Evolutionary conservation across 2,888 invertebrate genomes (phyloP), one percentile per base, ranked within the genome.

Genomic region (Tribolium freemani): DNA sequence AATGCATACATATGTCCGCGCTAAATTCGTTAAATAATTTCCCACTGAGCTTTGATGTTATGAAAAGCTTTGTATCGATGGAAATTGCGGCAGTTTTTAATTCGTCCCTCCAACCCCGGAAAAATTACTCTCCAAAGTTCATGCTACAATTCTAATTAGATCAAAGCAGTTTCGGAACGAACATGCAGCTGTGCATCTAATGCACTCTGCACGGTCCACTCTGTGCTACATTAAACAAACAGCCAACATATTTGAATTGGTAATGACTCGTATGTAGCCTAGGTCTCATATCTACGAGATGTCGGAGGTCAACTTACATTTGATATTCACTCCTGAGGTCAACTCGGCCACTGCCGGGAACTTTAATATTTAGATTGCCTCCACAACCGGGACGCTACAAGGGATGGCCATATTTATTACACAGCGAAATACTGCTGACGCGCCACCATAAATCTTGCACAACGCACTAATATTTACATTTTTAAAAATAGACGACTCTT

Each of bases 1-100:
- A 82, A 83, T 81, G 81, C 79, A 80, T 77, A 80, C 79, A 80
- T 79, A 81, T 78, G 80, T 78, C 77, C 76, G 78, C 76, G 82
- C 78, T 83, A 83, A 83, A 82, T 82, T 82, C 81, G 83, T 84
- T 84, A 83, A 85, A 83, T 82, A 82, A 83, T 83, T 83, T 83
- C 79, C 79, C 73, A 76, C 74, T 72, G 67, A 76, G 57, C 80
- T 81, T 80, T 80, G 80, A 81, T 79, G 80, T 81, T 66, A 58
- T 38, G 70, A 75, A 74, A 78, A 76, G 75, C 74, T 77, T 77
- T 77, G 51, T 66, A 70, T 68, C 48, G 38, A 60, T 67, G 67
- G 48, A 57, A 67, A 67, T 67, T 57, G 67, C 46, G 67, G 67
- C 30, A 57, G 20, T 45, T 67, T 67, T 67, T 67, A 56, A 57